A percentile compares a stretch with the other conserved stretches of the same genome.
Evolutionary conservation across 1,140 invertebrate species (phyloP).

Genomic region (Heterodera schachtii): DNA sequence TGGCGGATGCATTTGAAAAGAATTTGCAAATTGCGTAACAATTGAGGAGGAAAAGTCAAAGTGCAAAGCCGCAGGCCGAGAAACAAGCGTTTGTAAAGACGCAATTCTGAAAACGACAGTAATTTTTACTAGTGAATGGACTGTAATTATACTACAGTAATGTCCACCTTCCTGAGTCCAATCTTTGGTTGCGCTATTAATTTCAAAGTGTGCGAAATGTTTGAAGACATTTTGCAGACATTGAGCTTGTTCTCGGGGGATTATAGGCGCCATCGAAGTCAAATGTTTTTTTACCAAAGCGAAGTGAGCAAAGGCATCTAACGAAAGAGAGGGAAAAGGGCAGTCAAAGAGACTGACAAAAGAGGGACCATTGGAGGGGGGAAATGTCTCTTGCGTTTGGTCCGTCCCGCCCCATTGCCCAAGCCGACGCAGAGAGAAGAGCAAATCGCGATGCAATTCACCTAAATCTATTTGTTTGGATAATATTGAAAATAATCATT

Average conservation of each 20-base stretch:
- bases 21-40: slow-evolving; percentile 18
- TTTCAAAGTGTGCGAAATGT: not conserved
- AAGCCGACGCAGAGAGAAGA: not conserved
- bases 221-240: not conserved
- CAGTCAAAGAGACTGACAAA: not conserved
- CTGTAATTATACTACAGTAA: not conserved
- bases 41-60: slow-evolving; percentile 7
- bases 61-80: slow-evolving; percentile 1
- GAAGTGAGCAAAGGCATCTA: not conserved
- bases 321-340: not conserved
- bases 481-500: no score
- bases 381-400: not conserved
- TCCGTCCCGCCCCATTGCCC: not conserved
- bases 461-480: not conserved
- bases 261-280: not conserved
- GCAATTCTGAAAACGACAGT: not conserved
- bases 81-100: not conserved
- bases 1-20: slow-evolving; percentile 1
- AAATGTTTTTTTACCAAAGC: not conserved
- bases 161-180: not conserved
- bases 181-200: not conserved
- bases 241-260: not conserved
- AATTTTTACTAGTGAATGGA: not conserved
- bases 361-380: no score
- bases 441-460: not conserved